These are phyloP conservation scores for Bolinopsis microptera DNA, from an alignment of 37 sponge, comb jelly and placozoan genomes.

Conservation along the genomic window DNA sequence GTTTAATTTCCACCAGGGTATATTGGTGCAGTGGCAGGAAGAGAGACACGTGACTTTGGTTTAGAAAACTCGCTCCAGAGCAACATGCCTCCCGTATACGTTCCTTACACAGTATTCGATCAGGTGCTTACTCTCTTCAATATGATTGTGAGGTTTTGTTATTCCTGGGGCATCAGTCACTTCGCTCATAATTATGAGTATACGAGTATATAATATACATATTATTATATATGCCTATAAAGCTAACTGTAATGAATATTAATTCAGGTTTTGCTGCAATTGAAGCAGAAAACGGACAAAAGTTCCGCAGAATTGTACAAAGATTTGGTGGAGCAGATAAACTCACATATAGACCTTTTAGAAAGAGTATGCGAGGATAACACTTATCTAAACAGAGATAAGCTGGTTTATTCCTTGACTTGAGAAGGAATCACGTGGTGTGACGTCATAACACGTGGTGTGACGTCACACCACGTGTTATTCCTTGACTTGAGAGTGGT, in stretches of 20 bases:
- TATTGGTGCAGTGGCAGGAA: constrained; percentile 41
- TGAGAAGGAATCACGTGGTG: too few relatives aligned
- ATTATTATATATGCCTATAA: too few relatives aligned
- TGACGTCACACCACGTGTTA: too few relatives aligned
- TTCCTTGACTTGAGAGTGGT: too few relatives aligned
- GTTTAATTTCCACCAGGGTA: background rate
- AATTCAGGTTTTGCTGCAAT: constrained; percentile 52
- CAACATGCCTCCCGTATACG: constrained; percentile 54
- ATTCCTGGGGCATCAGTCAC: too few relatives aligned
- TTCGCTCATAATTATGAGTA: too few relatives aligned
- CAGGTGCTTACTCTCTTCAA: background rate
- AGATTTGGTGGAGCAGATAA: background rate
- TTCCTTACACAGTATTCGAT: constrained; percentile 59
- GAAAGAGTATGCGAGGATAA: constrained; percentile 34
- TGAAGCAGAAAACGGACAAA: constrained; percentile 12
- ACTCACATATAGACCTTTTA: constrained; percentile 1
- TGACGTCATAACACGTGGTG: too few relatives aligned
- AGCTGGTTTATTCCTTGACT: background rate
- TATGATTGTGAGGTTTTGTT: too few relatives aligned
- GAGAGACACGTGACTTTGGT: constrained; percentile 42
- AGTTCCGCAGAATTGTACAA: constrained; percentile 8
- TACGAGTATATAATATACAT: too few relatives aligned
- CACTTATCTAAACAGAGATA: background rate
- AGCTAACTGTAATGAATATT: too few relatives aligned
- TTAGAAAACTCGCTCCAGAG: constrained; percentile 39